These are phyloP conservation scores for Halocaridina rubra DNA, from an alignment of 2,888 invertebrate genomes.

Conservation along the genomic window DNA sequence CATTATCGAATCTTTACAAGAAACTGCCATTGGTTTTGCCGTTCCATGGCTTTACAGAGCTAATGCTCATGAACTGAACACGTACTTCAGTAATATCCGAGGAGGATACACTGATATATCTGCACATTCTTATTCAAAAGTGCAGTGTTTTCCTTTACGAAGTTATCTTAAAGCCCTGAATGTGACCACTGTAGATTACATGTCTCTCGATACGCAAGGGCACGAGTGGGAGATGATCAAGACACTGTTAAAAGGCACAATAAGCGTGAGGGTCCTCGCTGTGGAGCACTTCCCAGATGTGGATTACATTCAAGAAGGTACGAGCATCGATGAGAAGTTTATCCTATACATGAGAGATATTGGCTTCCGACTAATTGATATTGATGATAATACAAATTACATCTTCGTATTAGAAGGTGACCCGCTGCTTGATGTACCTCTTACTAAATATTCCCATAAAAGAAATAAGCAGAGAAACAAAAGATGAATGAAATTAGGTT, in stretches of 20 bases:
- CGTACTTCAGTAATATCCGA: background rate
- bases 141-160: conserved; percentile 40
- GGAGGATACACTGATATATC: background rate
- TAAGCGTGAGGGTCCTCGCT: conserved; percentile 11
- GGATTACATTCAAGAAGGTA: background rate
- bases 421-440: no score
- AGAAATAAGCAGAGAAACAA: no score
- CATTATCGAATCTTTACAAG: background rate
- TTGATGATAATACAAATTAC: background rate
- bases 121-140: background rate
- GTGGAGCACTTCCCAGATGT: conserved; percentile 11
- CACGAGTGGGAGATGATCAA: conserved; percentile 28
- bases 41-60: conserved; percentile 15
- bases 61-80: background rate
- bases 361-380: background rate
- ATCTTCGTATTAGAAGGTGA: conserved; percentile 15
- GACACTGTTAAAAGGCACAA: background rate
- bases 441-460: no score
- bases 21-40: background rate
- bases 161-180: conserved; percentile 31
- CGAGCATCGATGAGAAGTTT: background rate
- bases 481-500: no score
- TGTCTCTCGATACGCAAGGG: conserved; percentile 38
- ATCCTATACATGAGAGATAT: background rate
- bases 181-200: conserved; percentile 23